Base-by-base conservation (phyloP, 2,888 invertebrate genomes). In the Crocallis elinguaria region DNA sequence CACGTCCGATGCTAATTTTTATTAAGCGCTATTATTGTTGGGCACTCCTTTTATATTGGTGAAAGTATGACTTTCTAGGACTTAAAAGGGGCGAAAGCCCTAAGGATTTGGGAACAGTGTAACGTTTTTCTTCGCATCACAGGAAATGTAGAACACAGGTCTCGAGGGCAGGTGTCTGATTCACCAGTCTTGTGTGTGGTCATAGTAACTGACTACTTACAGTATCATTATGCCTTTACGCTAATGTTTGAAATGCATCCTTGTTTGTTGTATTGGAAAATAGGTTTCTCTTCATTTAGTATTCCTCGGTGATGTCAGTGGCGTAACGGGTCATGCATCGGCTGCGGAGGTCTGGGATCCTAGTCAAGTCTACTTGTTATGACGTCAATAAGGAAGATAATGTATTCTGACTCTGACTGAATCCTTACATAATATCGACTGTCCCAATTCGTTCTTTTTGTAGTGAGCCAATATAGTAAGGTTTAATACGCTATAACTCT, bases 81-180 rank as follows among this genome's bases (percentile, higher is more conserved):
- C 29, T 38, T 32, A 52, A 49, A 58, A 49, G 56, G 57, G 37
- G 62, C 11, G 62, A 62, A 57, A 62, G 49, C 23, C 11, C 7
- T 19, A 11, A 23, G 25, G 46, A 25, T 51, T 43, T 25, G 16
- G 14, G 14, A 25, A 8, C 17, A 14, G 42, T 12, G 9, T 12
- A 19, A 21, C n/a, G 12, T 17, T 30, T 25, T 9, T 9, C 38
- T 38, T 25, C n/a, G 25, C 3, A 25, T 3, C 25, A n/a, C n/a
- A 25, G 25, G n/a, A 7, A 25, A 9, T 25, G 8, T 6, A 9
- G 25, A n/a, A 25, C 21, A 38, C 21, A 16, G 29, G 25, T 39
- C 32, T 9, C 14, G 21, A 37, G 1, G 3, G 7, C 8, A 23
- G n/a, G 25, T 9, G 25, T 7, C 25, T 25, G 9, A 23, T 23